These are phyloP conservation scores for Leucophenga montana DNA, from an alignment of 2,888 invertebrate species.

Conservation along the genomic window DNA sequence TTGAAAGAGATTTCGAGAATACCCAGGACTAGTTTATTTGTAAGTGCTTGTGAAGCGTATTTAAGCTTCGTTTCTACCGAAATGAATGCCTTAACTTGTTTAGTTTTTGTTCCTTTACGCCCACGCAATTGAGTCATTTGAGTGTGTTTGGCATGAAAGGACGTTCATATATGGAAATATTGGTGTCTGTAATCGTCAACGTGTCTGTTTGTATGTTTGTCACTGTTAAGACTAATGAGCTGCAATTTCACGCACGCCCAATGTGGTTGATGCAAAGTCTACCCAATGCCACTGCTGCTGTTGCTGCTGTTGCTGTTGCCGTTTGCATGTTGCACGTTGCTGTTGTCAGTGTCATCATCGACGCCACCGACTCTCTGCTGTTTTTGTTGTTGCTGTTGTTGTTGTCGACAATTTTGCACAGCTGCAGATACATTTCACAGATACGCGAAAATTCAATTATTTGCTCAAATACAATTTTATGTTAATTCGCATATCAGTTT, in stretches of 20 bases:
- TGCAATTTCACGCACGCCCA: conserved; percentile 39
- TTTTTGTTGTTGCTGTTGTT: neutral
- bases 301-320: too few relatives aligned
- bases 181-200: too few relatives aligned
- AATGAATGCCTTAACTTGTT: too few relatives aligned
- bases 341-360: conserved; percentile 3
- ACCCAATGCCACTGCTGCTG: neutral
- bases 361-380: neutral
- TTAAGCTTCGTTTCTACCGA: too few relatives aligned
- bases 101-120: neutral
- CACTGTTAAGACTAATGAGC: conserved; percentile 34
- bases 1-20: too few relatives aligned
- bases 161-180: neutral
- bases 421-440: conserved; percentile 50
- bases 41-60: too few relatives aligned
- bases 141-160: neutral
- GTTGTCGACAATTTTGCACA: conserved; percentile 33
- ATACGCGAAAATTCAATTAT: conserved; percentile 65
- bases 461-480: conserved; percentile 61
- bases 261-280: conserved; percentile 27
- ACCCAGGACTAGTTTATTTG: too few relatives aligned
- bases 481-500: conserved; percentile 51
- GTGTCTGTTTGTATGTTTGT: neutral
- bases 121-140: conserved; percentile 11
- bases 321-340: neutral